Evolutionary conservation across 2,113 vertebrate species (phyloP).

Genomic region (Irena cyanogastra): DNA sequence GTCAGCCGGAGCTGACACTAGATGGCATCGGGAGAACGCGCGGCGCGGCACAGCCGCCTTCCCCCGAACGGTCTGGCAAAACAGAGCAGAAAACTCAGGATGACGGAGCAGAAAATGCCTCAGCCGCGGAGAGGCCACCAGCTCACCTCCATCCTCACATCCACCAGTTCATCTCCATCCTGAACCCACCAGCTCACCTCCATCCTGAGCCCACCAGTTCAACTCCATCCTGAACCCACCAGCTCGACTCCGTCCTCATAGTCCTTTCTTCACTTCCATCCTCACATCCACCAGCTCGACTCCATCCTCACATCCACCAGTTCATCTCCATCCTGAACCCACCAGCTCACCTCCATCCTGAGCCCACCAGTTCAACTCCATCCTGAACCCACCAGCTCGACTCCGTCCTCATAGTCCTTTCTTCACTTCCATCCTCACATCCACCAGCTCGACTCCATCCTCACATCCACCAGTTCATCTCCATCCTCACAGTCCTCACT

Average conservation of each 20-base stretch:
- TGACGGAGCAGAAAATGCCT: slow-evolving; percentile 66
- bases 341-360: neutral
- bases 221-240: neutral
- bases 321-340: neutral
- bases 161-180: neutral
- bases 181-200: neutral
- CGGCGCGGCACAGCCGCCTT: neutral
- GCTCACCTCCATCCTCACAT: neutral
- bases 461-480: neutral
- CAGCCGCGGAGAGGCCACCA: neutral
- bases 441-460: fast-evolving
- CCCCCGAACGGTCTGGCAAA: slow-evolving; percentile 15
- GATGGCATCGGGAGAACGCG: slow-evolving; percentile 54
- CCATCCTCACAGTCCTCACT: neutral
- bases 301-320: neutral
- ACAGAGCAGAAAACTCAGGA: slow-evolving; percentile 36
- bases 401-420: neutral
- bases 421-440: neutral
- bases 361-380: fast-evolving
- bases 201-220: neutral
- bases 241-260: neutral
- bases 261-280: too few relatives aligned
- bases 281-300: neutral
- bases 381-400: fast-evolving
- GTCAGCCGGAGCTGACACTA: slow-evolving; percentile 1